Evolutionary conservation across 2,888 invertebrate species (phyloP), one percentile per base, ranked within the genome.

Genomic region (Drosophila recens): DNA sequence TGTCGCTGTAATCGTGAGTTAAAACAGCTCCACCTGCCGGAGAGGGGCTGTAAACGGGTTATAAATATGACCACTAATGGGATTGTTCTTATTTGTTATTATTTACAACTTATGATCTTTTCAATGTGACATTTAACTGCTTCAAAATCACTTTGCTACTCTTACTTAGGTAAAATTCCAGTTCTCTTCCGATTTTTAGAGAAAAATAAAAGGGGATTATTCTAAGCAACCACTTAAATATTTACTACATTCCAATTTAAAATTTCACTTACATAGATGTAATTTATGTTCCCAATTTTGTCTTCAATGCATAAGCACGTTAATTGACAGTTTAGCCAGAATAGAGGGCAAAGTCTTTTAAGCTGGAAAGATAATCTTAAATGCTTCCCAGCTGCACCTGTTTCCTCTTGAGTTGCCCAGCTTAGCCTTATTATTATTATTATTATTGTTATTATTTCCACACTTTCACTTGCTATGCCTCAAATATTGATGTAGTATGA

Each of bases 381-480:
- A 34, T 15, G 36, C 30, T 45, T 23, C 0, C 34, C 27, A 30
- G 27, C 23, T 51, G 17, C 15, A 57, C 46, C 42, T 48, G 46
- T 13, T 56, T 40, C 43, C 45, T 42, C 62, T 45, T 17, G 4
- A 51, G 15, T 46, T 49, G 20, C 27, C 34, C 13, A 36, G 49
- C 23, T 43, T 11, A 8, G 52, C 38, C 61, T 3, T 56, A 43
- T 65, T 13, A 66, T 65, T 23, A 66, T 63, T 23, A 23, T 23
- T 70, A 70, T 75, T 70, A 81, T 48, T 52, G 48, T 49, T 53
- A 65, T 62, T 66, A 71, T 75, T 69, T 83, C 79, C 79, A 72
- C 85, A 90, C 90, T 90, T 90, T 90, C 90, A 89, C 90, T 86
- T 85, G 66, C 66, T 71, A 66, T 79, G 84, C 52, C 77, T 84